Percentiles rank a stretch among this genome's conserved stretches.
These are phyloP conservation scores for Luperina testacea DNA, from an alignment of 2,888 invertebrate genomes.

Conservation along the genomic window DNA sequence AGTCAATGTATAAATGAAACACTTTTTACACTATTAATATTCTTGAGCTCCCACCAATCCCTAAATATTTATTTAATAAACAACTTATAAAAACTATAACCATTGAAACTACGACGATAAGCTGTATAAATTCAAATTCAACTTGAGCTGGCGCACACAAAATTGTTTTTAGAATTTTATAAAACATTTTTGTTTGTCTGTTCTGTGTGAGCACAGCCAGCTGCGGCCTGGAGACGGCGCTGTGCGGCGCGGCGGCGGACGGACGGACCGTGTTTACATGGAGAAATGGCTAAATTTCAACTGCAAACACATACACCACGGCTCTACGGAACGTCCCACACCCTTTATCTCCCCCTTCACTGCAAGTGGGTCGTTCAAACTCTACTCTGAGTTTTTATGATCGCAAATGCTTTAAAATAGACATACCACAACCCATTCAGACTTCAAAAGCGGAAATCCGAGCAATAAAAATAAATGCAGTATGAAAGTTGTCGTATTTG, in stretches of 20 bases:
- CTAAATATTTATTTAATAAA: neutral
- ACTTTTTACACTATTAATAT: neutral
- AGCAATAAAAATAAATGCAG: slow-evolving; percentile 64
- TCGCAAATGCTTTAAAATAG: slow-evolving; percentile 65
- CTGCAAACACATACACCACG: slow-evolving; percentile 66
- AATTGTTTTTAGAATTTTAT: slow-evolving; percentile 49
- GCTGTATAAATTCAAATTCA: slow-evolving; percentile 43
- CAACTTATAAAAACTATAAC: slow-evolving; percentile 12
- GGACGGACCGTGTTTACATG: slow-evolving; percentile 67
- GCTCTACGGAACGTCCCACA: slow-evolving; percentile 6
- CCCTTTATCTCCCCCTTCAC: slow-evolving; percentile 34
- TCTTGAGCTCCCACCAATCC: neutral
- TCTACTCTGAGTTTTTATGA: slow-evolving; percentile 63
- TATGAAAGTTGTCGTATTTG: slow-evolving; percentile 58
- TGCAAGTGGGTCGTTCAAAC: slow-evolving; percentile 63
- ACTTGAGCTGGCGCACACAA: slow-evolving; percentile 30
- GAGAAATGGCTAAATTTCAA: slow-evolving; percentile 72
- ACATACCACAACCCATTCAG: slow-evolving; percentile 58
- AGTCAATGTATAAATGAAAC: neutral
- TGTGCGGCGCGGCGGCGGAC: slow-evolving; percentile 6
- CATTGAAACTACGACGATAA: slow-evolving; percentile 27
- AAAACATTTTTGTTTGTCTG: slow-evolving; percentile 56
- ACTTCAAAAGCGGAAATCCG: slow-evolving; percentile 57
- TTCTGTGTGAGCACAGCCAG: slow-evolving; percentile 55
- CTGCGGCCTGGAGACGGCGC: slow-evolving; percentile 47